Base-by-base conservation (phyloP, 2,797 vertebrate species). In the Anabacerthia variegaticeps region DNA sequence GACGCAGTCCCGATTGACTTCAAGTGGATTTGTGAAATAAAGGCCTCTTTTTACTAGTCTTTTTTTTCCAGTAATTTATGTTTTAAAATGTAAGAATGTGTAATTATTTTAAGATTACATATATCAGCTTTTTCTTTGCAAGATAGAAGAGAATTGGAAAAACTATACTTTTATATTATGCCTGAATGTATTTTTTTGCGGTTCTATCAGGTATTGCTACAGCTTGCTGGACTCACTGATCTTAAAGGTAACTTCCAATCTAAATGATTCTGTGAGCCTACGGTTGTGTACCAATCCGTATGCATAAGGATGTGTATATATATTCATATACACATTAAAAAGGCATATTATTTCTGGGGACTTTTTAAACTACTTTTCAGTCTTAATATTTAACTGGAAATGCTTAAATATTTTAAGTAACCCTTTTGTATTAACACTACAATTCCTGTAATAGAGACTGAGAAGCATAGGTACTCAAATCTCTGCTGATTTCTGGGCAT, bases 221-320 rank as follows among this genome's bases (percentile, higher is more conserved):
- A 69, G 48, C 13, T 66, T 74, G 11, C 8, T 46, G 26, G 12
- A 56, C 14, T 77, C 8, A 24, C 11, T 73, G 11, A 34, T 41
- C 27, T 54, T 14, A 82, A 48, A 52, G 9, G 14, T n/a, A 21
- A 43, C 67, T 86, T 43, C 28, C 20, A 76, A 27, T 15, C 10
- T 36, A 30, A 58, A 43, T 14, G 1, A 8, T 58, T 74, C 44
- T 58, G 4, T 77, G 61, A 56, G 12, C 21, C 27, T 73, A 2
- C 39, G 39, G n/a, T 24, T 85, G 3, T 23, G 4, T 66, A 24
- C 69, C 21, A 69, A 88, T 69, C 46, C 15, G 18, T 43, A 67
- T 37, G 27, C 6, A 8, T 54, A 13, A 18, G 0, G 8, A 0
- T 62, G 2, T 36, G 1, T 52, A 14, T 26, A 1, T 15, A 21